Base-by-base conservation (phyloP, 2,888 invertebrate genomes). In the Erebia epiphron region DNA sequence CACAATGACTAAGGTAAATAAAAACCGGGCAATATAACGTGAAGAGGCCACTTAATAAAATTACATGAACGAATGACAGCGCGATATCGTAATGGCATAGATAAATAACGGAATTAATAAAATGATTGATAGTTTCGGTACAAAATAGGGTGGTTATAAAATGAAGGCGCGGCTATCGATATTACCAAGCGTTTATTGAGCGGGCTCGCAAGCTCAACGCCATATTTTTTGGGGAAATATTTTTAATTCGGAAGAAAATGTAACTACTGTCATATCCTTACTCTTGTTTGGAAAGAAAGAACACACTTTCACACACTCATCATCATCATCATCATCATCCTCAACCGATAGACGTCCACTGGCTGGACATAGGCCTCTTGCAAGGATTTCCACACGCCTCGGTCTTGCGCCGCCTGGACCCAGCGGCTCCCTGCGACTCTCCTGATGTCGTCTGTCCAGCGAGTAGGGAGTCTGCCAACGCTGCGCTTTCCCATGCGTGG, bases 101-200 rank as follows among this genome's bases (percentile, higher is more conserved):
- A 88, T 89, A 89, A 89, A 89, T 90, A 89, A 88, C 83, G 80
- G 84, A 88, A 88, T 89, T 89, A 89, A 87, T 79, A 79, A 84
- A 83, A 85, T 90, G 90, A 90, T 90, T 88, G 89, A 90, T 90
- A 86, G 88, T 85, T 81, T 75, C 76, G 75, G 76, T 78, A 78
- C 79, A 79, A 82, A 81, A 72, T 65, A 78, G 80, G 73, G 66
- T 60, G 68, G 74, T 72, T 76, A 69, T 67, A 69, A 68, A 73
- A 62, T 57, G 67, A 46, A 80, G 81, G 80, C 75, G 78, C 74
- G 78, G 79, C 66, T 68, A 63, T 68, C 68, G 50, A 70, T 70
- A 67, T 56, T 61, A 68, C 68, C 57, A 49, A 56, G 66, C 52
- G 57, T 68, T 70, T 68, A 63, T 66, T 21, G 60, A 67, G 61